These are phyloP conservation scores for Neogobius melanostomus DNA, from an alignment of 2,113 vertebrate species.

Conservation along the genomic window DNA sequence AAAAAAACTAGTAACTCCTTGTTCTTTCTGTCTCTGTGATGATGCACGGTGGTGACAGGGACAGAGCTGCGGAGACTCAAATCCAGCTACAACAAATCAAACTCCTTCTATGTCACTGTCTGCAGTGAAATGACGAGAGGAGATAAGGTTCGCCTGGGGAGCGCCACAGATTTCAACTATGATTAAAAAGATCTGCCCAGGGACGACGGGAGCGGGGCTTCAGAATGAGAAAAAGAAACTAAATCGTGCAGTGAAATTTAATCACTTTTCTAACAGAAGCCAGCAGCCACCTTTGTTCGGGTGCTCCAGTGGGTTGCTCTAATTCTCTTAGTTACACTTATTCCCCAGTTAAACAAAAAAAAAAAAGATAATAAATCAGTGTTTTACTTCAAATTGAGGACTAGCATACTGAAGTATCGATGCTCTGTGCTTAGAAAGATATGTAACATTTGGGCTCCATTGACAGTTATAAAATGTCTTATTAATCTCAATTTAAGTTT, in stretches of 20 bases:
- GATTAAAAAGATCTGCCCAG: slow-evolving; percentile 7
- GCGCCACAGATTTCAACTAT: neutral
- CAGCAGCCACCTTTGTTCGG: slow-evolving; percentile 27
- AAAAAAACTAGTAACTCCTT: slow-evolving; percentile 23
- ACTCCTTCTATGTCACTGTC: slow-evolving; percentile 3
- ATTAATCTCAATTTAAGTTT: no score
- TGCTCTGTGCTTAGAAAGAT: no score
- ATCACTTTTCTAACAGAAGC: slow-evolving; percentile 4
- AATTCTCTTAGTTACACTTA: slow-evolving; percentile 28
- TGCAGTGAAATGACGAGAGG: slow-evolving; percentile 5
- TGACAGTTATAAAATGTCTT: no score
- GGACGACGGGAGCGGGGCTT: neutral
- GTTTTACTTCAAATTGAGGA: no score
- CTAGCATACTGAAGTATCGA: no score
- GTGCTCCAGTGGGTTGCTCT: slow-evolving; percentile 20
- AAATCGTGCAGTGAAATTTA: slow-evolving; percentile 1
- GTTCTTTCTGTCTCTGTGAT: neutral
- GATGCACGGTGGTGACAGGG: slow-evolving; percentile 27
- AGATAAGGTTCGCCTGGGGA: slow-evolving; percentile 13
- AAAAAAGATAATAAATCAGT: no score
- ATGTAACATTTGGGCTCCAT: no score
- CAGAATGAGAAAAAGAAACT: slow-evolving; percentile 6
- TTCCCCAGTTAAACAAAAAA: neutral
- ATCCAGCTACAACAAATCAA: slow-evolving; percentile 8
- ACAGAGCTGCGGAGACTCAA: slow-evolving; percentile 50